Conservation (phyloP, 2,888 invertebrate genomes). For the Ganaspis brasiliensis region DNA sequence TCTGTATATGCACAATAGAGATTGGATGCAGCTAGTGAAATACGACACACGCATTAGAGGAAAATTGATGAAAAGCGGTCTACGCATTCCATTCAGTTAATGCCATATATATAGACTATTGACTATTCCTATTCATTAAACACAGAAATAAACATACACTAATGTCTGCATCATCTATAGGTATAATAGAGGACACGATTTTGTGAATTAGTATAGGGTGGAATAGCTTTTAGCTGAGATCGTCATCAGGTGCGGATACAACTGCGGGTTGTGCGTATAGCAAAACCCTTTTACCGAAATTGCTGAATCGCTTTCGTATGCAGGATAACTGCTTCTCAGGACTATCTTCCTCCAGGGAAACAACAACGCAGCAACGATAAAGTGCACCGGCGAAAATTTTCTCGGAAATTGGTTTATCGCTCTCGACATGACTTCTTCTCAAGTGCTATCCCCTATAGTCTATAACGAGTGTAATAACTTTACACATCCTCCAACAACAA, state of each 20-base stretch:
- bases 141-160: neutral
- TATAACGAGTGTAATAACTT: constrained; percentile 23
- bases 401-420: constrained; percentile 61
- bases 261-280: constrained; percentile 68
- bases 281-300: constrained; percentile 79
- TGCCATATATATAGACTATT: neutral
- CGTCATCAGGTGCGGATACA: constrained; percentile 75
- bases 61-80: constrained; percentile 37
- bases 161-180: too few relatives aligned
- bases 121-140: neutral
- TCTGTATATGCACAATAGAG: constrained; percentile 16
- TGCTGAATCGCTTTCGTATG: constrained; percentile 71
- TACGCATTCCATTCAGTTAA: neutral
- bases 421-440: constrained; percentile 47
- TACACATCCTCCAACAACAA: neutral
- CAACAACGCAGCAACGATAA: constrained; percentile 63
- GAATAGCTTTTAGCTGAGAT: constrained; percentile 75
- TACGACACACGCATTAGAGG: constrained; percentile 22
- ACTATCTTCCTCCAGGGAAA: constrained; percentile 53
- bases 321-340: constrained; percentile 64
- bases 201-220: constrained; percentile 72
- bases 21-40: constrained; percentile 3
- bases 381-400: constrained; percentile 61
- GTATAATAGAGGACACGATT: constrained; percentile 45
- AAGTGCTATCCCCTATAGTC: neutral